Evolutionary conservation across 2,888 invertebrate species (phyloP), one percentile per base, ranked within the genome.

Genomic region (Heliconius ismenius): DNA sequence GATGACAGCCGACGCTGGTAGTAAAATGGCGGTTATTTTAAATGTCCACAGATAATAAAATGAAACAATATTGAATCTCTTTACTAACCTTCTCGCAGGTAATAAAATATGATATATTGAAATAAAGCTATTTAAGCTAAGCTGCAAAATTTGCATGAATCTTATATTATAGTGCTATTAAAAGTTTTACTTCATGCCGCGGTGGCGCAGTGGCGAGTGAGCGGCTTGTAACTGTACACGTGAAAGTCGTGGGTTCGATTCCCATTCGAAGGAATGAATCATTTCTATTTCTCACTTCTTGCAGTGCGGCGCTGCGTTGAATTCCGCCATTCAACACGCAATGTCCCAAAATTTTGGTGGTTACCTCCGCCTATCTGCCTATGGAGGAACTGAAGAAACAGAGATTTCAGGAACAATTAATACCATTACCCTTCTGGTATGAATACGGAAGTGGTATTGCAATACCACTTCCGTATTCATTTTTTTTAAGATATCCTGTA

Each of bases 1-100:
- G 84, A 83, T 85, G 83, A 83, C 83, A 81, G 79, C 75, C 79
- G 82, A 82, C 79, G 81, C 79, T 77, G 81, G 79, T 72, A 80
- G 80, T 85, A 84, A 85, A 85, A 83, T 82, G 81, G 81, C 83
- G 82, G 83, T 83, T 84, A 82, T 80, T 83, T 83, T 67, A 15
- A 83, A 83, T 81, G 60, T 74, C 63, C 77, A 76, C 68, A 79
- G 74, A 76, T 70, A 75, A 76, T 76, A 76, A 75, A 76, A 63
- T 36, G n/a, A 36, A 32, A 36, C 75, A 63, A 54, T 63, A 63
- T 75, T 63, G 75, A 69, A 63, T 54, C 49, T 67, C 58, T n/a
- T 67, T 75, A 26, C 62, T 63, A 36, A 39, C 36, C 9, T 32
- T 58, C 36, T 73, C 26, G 21, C 63, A 24, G 10, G 62, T 62